These are phyloP conservation scores for Phylloscopus collybita DNA, from an alignment of 2,797 vertebrate species.

Conservation along the genomic window DNA sequence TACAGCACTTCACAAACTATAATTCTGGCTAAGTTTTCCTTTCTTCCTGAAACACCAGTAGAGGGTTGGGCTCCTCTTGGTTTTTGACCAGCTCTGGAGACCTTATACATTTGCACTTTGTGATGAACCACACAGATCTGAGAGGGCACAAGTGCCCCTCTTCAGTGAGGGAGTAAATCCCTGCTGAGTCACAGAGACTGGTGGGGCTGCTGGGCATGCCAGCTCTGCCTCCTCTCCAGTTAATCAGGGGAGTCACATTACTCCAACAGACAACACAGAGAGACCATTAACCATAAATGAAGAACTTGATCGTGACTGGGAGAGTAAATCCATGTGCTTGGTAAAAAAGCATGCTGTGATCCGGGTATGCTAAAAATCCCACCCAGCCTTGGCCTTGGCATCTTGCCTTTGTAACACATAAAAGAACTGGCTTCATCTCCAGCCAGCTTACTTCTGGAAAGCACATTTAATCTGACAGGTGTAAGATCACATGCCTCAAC, in stretches of 20 bases:
- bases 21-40: background rate
- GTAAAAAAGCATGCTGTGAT: background rate
- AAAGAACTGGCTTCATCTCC: slow-evolving; percentile 3
- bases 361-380: slow-evolving; percentile 5
- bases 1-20: background rate
- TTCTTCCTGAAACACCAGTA: background rate
- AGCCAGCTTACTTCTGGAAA: slow-evolving; percentile 7
- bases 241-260: background rate
- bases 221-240: background rate
- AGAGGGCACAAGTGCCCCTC: background rate
- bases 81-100: background rate
- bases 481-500: slow-evolving; percentile 23
- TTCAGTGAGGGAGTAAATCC: background rate
- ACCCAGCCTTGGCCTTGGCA: background rate
- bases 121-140: background rate
- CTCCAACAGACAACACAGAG: background rate
- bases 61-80: background rate
- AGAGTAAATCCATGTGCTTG: background rate
- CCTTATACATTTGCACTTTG: background rate
- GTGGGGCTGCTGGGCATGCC: background rate
- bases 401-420: background rate
- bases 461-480: slow-evolving; percentile 39
- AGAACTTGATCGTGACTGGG: background rate
- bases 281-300: background rate
- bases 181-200: fast-evolving